Conservation (phyloP, 2,888 invertebrate species). For the Philereme transversata region DNA sequence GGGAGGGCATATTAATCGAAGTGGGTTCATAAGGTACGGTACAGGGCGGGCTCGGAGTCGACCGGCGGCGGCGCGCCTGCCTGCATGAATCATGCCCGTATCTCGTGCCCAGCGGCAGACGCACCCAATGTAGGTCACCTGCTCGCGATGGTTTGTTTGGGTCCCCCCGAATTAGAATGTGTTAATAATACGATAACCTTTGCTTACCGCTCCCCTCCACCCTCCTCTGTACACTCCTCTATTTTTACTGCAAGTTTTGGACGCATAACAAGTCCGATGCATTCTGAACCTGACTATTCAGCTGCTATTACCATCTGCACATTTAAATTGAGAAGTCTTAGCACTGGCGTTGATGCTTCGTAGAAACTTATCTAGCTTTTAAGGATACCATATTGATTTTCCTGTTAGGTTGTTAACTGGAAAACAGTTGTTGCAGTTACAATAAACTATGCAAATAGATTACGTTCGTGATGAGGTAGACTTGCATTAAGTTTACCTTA, state of each 20-base stretch:
- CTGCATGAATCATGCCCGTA: constrained; percentile 70
- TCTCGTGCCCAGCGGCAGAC: constrained; percentile 68
- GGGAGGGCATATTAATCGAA: constrained; percentile 34
- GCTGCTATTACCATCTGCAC: neutral
- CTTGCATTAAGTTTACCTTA: neutral
- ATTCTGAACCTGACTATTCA: constrained; percentile 33
- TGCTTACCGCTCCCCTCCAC: constrained; percentile 59
- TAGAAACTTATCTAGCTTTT: constrained; percentile 10
- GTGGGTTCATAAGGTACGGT: constrained; percentile 6
- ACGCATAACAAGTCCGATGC: constrained; percentile 53
- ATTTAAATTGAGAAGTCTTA: neutral
- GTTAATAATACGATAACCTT: constrained; percentile 80
- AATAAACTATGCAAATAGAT: constrained; percentile 16
- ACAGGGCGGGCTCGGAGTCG: constrained; percentile 25
- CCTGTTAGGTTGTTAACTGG: constrained; percentile 29
- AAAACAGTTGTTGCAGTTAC: constrained; percentile 17
- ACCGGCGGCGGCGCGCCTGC: constrained; percentile 38
- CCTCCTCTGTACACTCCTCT: constrained; percentile 51
- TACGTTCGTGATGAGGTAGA: constrained; percentile 6
- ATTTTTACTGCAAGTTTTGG: constrained; percentile 60
- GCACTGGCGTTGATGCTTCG: constrained; percentile 6
- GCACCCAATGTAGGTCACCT: constrained; percentile 75
- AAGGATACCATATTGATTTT: constrained; percentile 15
- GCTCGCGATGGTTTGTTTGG: constrained; percentile 82
- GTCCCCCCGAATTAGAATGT: constrained; percentile 78